Evolutionary conservation across 92 coral and sea anemone species (phyloP).

Genomic region (Epizoanthus illoricatus): DNA sequence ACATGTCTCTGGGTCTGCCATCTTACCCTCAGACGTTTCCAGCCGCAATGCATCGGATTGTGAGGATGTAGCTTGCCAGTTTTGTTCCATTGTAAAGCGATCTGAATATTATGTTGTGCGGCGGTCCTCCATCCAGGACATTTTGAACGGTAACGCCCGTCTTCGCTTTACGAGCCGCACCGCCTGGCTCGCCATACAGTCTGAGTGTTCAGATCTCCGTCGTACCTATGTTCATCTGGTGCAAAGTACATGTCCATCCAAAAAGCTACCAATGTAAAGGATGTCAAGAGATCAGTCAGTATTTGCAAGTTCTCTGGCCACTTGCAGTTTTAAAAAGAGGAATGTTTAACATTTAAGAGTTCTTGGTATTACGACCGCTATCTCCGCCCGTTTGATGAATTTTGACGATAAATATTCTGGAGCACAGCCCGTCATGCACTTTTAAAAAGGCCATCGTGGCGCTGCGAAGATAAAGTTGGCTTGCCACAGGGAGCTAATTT

Average conservation of each 20-base stretch:
- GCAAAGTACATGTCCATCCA: not conserved
- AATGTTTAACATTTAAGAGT: no score
- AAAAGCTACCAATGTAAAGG: conserved; percentile 7
- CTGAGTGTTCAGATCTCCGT: conserved; percentile 20
- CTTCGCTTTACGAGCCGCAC: conserved; percentile 48
- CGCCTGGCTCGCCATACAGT: conserved; percentile 23
- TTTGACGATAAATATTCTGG: no score
- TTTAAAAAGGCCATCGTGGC: no score
- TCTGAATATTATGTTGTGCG: conserved; percentile 43
- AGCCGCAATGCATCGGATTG: conserved; percentile 43
- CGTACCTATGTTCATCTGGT: conserved; percentile 18
- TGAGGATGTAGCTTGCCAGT: conserved; percentile 41
- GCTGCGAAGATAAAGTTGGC: no score
- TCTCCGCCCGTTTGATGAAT: no score
- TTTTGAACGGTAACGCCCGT: conserved; percentile 35
- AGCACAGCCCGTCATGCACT: no score
- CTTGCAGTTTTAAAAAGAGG: no score
- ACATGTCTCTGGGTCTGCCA: conserved; percentile 46
- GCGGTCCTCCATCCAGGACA: conserved; percentile 41
- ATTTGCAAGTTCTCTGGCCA: no score
- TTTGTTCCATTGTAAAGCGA: conserved; percentile 46
- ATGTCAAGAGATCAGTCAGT: conserved; percentile 12
- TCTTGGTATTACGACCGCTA: no score
- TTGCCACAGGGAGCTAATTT: no score
- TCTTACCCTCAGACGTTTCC: conserved; percentile 57